Conservation (phyloP, 2,888 invertebrate genomes). For the Drosophila limbata region DNA sequence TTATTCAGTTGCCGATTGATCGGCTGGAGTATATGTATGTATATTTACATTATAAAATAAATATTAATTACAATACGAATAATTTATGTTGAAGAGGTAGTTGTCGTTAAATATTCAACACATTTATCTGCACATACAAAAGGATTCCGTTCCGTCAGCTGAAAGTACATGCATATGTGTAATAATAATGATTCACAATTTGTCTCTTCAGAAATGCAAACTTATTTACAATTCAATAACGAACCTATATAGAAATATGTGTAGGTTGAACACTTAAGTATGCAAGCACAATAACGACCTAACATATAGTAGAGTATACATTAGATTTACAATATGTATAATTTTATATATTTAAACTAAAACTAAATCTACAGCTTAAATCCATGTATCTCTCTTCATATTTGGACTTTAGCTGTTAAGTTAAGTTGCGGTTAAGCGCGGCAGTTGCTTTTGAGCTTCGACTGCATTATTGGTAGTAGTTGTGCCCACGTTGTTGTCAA, state of each 20-base stretch:
- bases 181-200: constrained; percentile 11
- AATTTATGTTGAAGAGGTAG: constrained; percentile 36
- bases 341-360: neutral
- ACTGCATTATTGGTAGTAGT: neutral
- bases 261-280: neutral
- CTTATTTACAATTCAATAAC: constrained; percentile 8
- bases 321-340: constrained; percentile 5
- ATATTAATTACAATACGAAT: constrained; percentile 33
- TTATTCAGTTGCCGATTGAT: constrained; percentile 18
- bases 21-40: constrained; percentile 5
- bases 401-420: constrained; percentile 9
- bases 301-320: neutral
- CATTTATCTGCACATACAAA: constrained; percentile 1
- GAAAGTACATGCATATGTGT: neutral
- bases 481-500: constrained; percentile 64
- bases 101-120: constrained; percentile 23
- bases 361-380: neutral
- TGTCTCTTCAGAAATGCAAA: constrained; percentile 8
- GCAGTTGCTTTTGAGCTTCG: neutral
- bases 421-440: neutral
- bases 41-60: constrained; percentile 35
- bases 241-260: neutral
- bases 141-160: constrained; percentile 1
- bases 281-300: neutral
- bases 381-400: neutral